Conservation (phyloP, 2,888 invertebrate genomes). For the Amaurobius ferox region DNA sequence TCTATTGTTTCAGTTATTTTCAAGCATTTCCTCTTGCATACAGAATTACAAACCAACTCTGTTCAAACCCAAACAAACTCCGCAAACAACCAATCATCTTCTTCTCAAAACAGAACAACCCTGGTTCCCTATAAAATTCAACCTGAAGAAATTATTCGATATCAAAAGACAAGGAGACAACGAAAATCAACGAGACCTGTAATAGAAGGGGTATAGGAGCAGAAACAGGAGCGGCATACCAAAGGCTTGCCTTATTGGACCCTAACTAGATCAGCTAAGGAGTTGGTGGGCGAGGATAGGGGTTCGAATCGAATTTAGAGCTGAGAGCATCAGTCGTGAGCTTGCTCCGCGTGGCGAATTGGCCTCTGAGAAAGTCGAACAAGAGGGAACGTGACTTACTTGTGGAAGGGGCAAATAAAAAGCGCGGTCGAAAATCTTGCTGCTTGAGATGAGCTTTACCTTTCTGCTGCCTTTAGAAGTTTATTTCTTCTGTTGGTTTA, state of each 20-base stretch:
- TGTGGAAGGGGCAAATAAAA: conserved; percentile 10
- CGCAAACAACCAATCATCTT: neutral
- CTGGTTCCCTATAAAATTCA: neutral
- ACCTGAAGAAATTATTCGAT: conserved; percentile 1
- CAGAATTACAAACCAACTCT: conserved; percentile 4
- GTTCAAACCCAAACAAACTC: neutral
- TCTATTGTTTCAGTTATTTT: neutral
- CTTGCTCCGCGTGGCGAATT: neutral
- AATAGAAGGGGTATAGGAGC: neutral
- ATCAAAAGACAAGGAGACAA: conserved; percentile 13
- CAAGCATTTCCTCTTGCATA: neutral
- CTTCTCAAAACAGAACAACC: neutral
- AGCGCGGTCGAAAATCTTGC: neutral
- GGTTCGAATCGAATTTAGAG: neutral
- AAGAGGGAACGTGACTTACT: neutral
- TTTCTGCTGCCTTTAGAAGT: neutral
- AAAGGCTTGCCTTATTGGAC: conserved; percentile 50
- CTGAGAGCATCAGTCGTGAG: conserved; percentile 3
- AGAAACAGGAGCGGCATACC: neutral
- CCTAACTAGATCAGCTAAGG: conserved; percentile 62
- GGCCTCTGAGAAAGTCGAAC: neutral
- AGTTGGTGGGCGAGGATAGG: neutral
- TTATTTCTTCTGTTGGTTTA: neutral
- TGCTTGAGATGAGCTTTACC: neutral
- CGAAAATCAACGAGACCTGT: conserved; percentile 2